phyloP scores from a whole-genome alignment of 2,888 invertebrate species.

The Xiphydria camelus region DNA sequence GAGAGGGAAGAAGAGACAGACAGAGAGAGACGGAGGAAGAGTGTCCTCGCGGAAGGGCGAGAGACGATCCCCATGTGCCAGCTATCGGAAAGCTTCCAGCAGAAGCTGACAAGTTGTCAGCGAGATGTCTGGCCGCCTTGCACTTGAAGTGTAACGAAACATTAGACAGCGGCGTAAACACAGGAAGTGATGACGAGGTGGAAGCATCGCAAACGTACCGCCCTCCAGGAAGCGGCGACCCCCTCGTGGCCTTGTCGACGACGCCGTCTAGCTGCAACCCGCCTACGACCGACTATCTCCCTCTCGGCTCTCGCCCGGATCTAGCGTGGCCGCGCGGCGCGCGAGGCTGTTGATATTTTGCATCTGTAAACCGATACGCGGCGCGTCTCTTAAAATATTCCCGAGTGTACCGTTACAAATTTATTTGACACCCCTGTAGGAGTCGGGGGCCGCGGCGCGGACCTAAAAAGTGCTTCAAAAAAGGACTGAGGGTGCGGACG shows the following conservation, averaged over 20 bases:
- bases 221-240: conserved; percentile 38
- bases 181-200: conserved; percentile 36
- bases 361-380: conserved; percentile 27
- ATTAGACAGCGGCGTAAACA: conserved; percentile 38
- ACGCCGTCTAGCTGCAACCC: conserved; percentile 9
- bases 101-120: conserved; percentile 45
- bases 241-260: conserved; percentile 10
- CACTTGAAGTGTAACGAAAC: conserved; percentile 33
- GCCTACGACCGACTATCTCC: neutral
- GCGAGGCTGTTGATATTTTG: conserved; percentile 26
- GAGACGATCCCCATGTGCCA: conserved; percentile 37
- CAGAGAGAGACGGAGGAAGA: neutral
- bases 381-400: conserved; percentile 22
- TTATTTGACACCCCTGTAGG: conserved; percentile 14
- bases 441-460: conserved; percentile 6
- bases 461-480: conserved; percentile 12
- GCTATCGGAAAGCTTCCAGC: conserved; percentile 35
- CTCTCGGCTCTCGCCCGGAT: conserved; percentile 8
- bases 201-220: conserved; percentile 15
- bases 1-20: too few relatives aligned
- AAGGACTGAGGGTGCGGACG: conserved; percentile 20
- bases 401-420: conserved; percentile 28
- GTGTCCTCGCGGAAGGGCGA: conserved; percentile 23
- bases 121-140: conserved; percentile 26
- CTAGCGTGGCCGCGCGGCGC: too few relatives aligned